Evolutionary conservation across 2,113 vertebrate genomes (phyloP).

Genomic region (Microcebus lehilahytsara): DNA sequence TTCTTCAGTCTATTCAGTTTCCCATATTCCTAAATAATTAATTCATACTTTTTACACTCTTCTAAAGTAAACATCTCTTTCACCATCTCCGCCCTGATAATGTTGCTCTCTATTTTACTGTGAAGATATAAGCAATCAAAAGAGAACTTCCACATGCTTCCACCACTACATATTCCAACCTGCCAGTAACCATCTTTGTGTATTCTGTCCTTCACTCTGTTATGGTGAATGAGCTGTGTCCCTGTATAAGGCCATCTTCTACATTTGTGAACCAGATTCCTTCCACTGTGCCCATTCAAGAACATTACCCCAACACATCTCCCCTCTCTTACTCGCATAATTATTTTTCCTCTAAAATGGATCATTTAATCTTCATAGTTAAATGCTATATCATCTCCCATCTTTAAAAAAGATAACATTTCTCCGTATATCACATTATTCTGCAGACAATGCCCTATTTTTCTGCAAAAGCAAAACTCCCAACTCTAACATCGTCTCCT

Average conservation of each 20-base stretch:
- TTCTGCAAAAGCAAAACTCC: neutral
- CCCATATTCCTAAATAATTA: neutral
- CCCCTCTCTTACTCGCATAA: neutral
- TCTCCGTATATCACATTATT: neutral
- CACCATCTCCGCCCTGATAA: neutral
- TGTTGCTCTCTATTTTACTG: neutral
- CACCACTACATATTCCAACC: neutral
- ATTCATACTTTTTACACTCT: neutral
- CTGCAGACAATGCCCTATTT: neutral
- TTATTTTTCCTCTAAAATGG: neutral
- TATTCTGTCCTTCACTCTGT: neutral
- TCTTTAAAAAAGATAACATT: neutral
- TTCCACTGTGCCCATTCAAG: neutral
- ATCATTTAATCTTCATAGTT: neutral
- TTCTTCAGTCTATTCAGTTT: neutral
- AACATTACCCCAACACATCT: neutral
- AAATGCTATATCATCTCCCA: neutral
- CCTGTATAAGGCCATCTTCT: neutral
- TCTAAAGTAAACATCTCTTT: neutral
- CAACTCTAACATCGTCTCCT: neutral
- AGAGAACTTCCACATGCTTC: neutral
- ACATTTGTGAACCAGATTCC: neutral
- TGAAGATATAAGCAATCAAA: neutral
- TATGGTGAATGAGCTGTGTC: neutral
- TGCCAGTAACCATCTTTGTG: accelerated